Conservation (phyloP, 2,113 vertebrate species). For the Otus sunia region DNA sequence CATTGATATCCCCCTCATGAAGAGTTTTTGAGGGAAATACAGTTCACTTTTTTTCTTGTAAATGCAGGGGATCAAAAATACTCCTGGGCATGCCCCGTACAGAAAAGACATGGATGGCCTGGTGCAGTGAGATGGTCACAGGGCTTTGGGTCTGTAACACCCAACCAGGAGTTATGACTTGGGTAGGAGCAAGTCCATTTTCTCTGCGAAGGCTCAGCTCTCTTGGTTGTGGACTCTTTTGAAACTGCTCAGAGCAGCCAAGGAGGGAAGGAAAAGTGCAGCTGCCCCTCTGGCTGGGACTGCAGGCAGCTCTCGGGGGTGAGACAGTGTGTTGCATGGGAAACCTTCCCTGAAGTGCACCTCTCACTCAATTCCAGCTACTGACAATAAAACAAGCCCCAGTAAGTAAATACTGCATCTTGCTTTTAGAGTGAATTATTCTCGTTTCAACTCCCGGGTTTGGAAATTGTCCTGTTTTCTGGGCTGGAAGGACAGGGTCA, state of each 20-base stretch:
- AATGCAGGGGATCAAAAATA: background rate
- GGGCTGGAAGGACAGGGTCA: too few relatives aligned
- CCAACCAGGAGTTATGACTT: background rate
- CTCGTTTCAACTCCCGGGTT: background rate
- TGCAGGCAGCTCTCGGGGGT: fast-evolving
- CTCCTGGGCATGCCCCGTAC: background rate
- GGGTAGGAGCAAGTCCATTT: background rate
- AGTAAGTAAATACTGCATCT: background rate
- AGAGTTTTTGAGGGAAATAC: background rate
- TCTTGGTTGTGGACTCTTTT: background rate
- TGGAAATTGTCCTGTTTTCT: background rate
- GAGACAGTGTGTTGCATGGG: background rate
- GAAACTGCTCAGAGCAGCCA: fast-evolving
- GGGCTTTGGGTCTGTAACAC: background rate
- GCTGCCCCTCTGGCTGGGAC: background rate
- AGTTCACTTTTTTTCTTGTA: background rate
- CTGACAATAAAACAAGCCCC: background rate
- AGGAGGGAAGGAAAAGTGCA: background rate
- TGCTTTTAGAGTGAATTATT: background rate
- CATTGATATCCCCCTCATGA: background rate
- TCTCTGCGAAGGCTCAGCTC: fast-evolving
- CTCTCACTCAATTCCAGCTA: background rate
- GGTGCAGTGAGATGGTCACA: background rate
- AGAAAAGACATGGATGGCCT: background rate
- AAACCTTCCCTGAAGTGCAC: background rate